A percentile compares a stretch with the other conserved stretches of the same genome.
Conservation (phyloP, 2,797 vertebrate genomes). For the Pangasius sanitwongsei region DNA sequence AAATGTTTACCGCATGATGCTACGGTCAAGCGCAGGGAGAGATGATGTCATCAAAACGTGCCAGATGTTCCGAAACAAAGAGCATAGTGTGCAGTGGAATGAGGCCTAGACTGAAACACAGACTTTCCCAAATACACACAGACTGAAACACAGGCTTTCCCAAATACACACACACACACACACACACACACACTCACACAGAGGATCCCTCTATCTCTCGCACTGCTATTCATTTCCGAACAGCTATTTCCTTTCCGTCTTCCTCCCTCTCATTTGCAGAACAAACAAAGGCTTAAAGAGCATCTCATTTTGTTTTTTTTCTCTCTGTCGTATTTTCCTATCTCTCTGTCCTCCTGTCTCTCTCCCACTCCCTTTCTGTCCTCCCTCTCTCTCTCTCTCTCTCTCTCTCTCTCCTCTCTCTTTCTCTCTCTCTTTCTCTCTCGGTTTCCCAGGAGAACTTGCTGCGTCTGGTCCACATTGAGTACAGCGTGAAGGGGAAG, state of each 20-base stretch:
- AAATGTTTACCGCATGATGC: conserved; percentile 12
- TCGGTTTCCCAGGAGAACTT: conserved; percentile 84
- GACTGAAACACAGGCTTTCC: conserved; percentile 12
- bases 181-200: conserved; percentile 55
- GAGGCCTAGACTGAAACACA: conserved; percentile 44
- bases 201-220: conserved; percentile 61
- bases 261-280: conserved; percentile 64
- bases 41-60: conserved; percentile 68
- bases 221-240: conserved; percentile 60
- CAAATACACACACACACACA: conserved; percentile 23
- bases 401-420: conserved; percentile 26
- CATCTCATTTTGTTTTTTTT: conserved; percentile 43
- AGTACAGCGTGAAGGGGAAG: conserved; percentile 90
- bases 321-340: conserved; percentile 32
- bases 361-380: conserved; percentile 47
- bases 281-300: conserved; percentile 58
- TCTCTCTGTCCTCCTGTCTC: conserved; percentile 25
- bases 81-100: conserved; percentile 52
- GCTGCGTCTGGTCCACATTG: conserved; percentile 93
- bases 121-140: conserved; percentile 24
- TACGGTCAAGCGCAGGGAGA: background rate
- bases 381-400: background rate
- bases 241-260: conserved; percentile 64
- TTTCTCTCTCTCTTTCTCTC: conserved; percentile 43
- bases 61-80: conserved; percentile 75